phyloP scores from a whole-genome alignment of 2,113 vertebrate species.

The Mellivora capensis region DNA sequence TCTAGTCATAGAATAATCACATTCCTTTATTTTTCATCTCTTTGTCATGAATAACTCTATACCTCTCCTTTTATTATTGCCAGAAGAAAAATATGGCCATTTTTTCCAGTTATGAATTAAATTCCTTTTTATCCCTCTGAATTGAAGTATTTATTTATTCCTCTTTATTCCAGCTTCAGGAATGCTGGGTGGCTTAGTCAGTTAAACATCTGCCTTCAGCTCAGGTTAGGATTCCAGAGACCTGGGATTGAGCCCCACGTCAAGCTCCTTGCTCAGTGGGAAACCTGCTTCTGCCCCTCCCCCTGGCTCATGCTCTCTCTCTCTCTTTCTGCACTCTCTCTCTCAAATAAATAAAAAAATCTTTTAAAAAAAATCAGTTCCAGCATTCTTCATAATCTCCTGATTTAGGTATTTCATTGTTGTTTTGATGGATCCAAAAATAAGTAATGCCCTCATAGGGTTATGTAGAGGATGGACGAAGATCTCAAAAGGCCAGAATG shows the following conservation, averaged over 20 bases:
- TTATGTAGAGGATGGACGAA: background rate
- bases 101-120: background rate
- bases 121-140: background rate
- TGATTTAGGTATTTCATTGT: background rate
- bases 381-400: background rate
- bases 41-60: background rate
- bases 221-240: too few relatives aligned
- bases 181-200: too few relatives aligned
- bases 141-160: background rate
- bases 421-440: background rate
- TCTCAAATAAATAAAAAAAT: too few relatives aligned
- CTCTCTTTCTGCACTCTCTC: too few relatives aligned
- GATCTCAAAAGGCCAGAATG: background rate
- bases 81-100: background rate
- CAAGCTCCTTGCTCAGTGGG: too few relatives aligned
- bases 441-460: background rate
- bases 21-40: background rate
- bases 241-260: too few relatives aligned
- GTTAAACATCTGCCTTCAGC: too few relatives aligned
- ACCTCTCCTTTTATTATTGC: background rate
- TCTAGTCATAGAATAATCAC: background rate
- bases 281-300: too few relatives aligned
- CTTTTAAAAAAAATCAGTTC: background rate
- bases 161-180: background rate
- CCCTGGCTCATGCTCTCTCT: too few relatives aligned